Conservation (phyloP, 1,140 invertebrate genomes). For the Galendromus occidentalis region DNA sequence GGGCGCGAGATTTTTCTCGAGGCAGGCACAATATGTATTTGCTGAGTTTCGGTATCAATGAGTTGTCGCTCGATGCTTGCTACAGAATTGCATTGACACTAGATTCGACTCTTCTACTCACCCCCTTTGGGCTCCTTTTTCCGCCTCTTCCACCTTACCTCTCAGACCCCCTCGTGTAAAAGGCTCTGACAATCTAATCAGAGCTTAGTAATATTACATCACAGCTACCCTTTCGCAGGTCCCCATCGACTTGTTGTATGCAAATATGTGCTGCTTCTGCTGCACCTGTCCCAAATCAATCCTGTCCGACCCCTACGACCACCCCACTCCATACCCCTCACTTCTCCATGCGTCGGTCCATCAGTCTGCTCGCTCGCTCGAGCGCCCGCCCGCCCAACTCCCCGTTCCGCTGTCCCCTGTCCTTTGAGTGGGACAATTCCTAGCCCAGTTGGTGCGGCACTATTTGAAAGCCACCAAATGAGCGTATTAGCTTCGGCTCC, state of each 20-base stretch:
- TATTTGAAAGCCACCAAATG: not conserved
- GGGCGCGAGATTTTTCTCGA: no score
- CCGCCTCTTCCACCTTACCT: no score
- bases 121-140: no score
- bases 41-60: no score
- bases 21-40: no score
- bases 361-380: no score
- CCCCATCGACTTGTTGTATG: not conserved
- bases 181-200: slow-evolving; percentile 5
- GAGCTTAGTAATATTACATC: slow-evolving; percentile 9
- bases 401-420: no score
- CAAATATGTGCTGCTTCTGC: slow-evolving; percentile 2
- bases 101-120: no score
- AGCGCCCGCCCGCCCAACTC: not conserved
- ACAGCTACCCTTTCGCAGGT: not conserved
- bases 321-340: not conserved
- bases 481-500: not conserved
- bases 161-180: not conserved
- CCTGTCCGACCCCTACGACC: not conserved
- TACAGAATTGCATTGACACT: no score
- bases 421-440: no score
- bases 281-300: slow-evolving; percentile 6
- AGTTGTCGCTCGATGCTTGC: no score
- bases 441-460: not conserved
- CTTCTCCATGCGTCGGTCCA: not conserved